These are phyloP conservation scores for Myzus persicae DNA, from an alignment of 1,140 invertebrate species.

Conservation along the genomic window DNA sequence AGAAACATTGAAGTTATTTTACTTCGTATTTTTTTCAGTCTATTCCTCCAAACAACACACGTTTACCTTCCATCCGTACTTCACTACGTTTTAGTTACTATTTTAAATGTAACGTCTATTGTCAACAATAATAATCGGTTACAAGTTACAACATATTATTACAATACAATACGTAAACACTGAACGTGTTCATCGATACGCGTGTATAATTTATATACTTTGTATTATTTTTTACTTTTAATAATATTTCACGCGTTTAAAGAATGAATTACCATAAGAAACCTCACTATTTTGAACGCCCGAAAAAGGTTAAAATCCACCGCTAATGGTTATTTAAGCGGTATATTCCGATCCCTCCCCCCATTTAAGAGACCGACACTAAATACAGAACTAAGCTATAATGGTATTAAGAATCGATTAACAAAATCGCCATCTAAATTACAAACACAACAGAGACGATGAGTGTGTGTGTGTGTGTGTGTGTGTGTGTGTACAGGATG, in stretches of 20 bases:
- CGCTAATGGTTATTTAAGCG: conserved; percentile 48
- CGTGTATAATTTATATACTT: background rate
- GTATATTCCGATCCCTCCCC: conserved; percentile 1
- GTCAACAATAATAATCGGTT: background rate
- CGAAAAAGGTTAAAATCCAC: background rate
- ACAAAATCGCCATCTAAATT: conserved; percentile 56
- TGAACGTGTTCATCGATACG: background rate
- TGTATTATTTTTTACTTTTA: background rate
- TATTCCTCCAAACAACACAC: no score
- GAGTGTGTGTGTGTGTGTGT: background rate
- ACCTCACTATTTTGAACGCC: background rate
- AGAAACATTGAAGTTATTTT: background rate
- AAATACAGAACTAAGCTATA: conserved; percentile 38
- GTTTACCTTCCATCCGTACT: background rate
- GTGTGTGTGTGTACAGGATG: background rate
- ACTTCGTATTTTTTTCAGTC: background rate
- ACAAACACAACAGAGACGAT: conserved; percentile 40
- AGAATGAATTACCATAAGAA: conserved; percentile 39
- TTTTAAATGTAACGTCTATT: background rate
- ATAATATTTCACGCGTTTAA: background rate
- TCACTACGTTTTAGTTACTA: background rate
- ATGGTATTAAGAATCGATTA: conserved; percentile 56
- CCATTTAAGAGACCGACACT: background rate
- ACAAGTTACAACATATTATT: background rate
- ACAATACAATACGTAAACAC: background rate